Evolutionary conservation across 2,797 vertebrate species (phyloP), one percentile per base, ranked within the genome.

Genomic region (Dryobates pubescens): DNA sequence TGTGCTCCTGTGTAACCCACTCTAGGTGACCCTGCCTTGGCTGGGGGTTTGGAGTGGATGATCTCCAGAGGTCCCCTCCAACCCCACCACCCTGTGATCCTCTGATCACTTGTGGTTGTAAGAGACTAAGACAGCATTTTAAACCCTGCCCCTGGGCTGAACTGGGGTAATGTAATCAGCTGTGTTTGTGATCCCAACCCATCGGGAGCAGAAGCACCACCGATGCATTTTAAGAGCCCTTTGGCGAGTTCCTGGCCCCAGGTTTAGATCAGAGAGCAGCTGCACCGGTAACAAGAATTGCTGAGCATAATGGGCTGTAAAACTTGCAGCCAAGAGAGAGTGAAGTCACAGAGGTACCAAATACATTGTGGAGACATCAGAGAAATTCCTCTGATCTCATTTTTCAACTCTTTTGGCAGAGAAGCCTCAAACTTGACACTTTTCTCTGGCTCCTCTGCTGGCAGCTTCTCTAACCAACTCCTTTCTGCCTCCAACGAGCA

Each of bases 151-250:
- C 18, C 59, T 23, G 10, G 27, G 59, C 29, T 14, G n/a, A 19
- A 64, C 16, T 1, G 26, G 81, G 54, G 30, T 51, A 27, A 51
- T 0, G 30, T 51, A 27, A 51, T 0, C 3, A 23, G 68, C 58
- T 22, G 20, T 3, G 9, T 18, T 18, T 30, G 32, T 7, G 26
- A 38, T 13, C 51, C 47, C 5, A 7, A 32, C 10, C 30, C 27
- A 4, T 7, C 0, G 1, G 38, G 11, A 22, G 0, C 7, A 59
- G 45, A 29, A 41, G 24, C 14, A 23, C 75, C 22, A 47, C 3
- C 15, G 13, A 38, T 17, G 3, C 20, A n/a, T 43, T 43, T 86
- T 56, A 59, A 86, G 12, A 54, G 38, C 43, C 57, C 58, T 54
- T 59, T n/a, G 36, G 68, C 72, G 30, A 86, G 32, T 65, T 74